Conservation (phyloP, 1,140 invertebrate genomes). For the Dolichoris vasculosae region DNA sequence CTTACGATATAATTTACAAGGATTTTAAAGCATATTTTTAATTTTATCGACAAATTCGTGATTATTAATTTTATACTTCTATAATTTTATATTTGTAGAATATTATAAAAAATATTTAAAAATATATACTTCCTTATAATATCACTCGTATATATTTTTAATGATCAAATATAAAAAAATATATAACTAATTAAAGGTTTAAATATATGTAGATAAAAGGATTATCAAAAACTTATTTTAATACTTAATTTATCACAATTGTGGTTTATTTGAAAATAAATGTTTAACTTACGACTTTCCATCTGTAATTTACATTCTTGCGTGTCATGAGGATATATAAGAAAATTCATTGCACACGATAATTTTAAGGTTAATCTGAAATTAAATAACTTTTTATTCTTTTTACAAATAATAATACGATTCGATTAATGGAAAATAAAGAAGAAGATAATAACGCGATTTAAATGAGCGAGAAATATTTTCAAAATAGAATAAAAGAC, state of each 20-base stretch:
- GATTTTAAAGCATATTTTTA: too few species aligned
- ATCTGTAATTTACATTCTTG: constrained; percentile 94
- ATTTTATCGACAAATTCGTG: too few species aligned
- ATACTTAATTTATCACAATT: background rate
- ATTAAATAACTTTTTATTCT: constrained; percentile 43
- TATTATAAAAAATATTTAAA: too few species aligned
- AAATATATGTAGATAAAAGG: background rate
- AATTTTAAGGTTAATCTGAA: constrained; percentile 84
- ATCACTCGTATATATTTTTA: too few species aligned
- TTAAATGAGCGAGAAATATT: too few species aligned
- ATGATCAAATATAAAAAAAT: too few species aligned
- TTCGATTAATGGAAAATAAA: background rate
- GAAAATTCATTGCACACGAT: constrained; percentile 94
- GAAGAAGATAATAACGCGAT: background rate
- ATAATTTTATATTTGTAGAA: too few species aligned
- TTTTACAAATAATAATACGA: background rate
- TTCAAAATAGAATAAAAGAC: too few species aligned
- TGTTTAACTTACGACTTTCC: constrained; percentile 89
- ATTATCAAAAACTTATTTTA: background rate
- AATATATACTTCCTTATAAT: too few species aligned
- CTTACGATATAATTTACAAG: too few species aligned
- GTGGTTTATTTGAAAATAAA: background rate
- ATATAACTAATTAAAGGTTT: background rate
- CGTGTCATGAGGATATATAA: constrained; percentile 92
- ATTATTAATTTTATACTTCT: too few species aligned